phyloP scores from a whole-genome alignment of 2,113 vertebrate species.

The Gorsachius goisagi region DNA sequence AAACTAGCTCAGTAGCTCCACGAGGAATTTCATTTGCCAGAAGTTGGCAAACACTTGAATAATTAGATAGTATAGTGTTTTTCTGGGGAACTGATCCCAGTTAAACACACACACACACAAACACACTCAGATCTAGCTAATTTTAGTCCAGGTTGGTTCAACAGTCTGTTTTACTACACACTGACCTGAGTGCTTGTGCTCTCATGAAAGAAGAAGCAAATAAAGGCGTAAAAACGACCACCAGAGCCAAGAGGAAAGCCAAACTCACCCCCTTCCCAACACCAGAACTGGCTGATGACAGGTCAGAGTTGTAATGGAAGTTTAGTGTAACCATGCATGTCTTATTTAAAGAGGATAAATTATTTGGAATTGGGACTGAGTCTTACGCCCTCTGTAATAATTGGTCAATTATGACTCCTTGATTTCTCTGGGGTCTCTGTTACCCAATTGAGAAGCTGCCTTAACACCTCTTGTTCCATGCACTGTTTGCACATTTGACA shows the following conservation, averaged over 20 bases:
- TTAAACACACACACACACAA: not conserved
- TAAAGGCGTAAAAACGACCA: not conserved
- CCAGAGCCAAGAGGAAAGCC: not conserved
- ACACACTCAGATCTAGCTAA: not conserved
- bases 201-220: not conserved
- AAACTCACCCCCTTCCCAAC: not conserved
- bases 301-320: fast-evolving
- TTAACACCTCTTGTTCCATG: not conserved
- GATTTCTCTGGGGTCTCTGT: not conserved
- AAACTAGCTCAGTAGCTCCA: not conserved
- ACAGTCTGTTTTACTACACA: not conserved
- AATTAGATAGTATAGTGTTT: not conserved
- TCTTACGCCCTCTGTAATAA: not conserved
- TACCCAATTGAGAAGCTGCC: not conserved
- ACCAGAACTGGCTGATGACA: not conserved
- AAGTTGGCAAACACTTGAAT: not conserved
- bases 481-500: not conserved
- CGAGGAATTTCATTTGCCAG: not conserved
- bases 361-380: not conserved
- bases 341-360: not conserved
- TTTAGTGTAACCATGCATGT: not conserved
- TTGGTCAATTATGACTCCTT: not conserved
- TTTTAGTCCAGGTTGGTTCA: not conserved
- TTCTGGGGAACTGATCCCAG: not conserved
- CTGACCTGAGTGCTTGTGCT: not conserved